A percentile compares a stretch with the other conserved stretches of the same genome.
Evolutionary conservation across 2,797 vertebrate genomes (phyloP).

Genomic region (Sebastes wilsoni): DNA sequence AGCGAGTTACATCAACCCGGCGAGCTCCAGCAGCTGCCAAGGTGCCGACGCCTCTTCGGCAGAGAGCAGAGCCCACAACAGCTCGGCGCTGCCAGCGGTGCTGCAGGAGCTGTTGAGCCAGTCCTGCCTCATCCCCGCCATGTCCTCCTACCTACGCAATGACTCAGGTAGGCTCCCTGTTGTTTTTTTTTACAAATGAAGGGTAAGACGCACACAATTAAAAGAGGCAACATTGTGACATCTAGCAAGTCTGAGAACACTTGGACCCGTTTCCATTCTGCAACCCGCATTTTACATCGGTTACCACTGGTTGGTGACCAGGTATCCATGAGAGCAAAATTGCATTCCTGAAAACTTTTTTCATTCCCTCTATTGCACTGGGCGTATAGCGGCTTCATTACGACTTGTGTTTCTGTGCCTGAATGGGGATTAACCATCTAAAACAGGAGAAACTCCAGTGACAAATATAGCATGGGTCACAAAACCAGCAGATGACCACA

Average conservation of each 20-base stretch:
- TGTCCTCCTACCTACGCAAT: constrained; percentile 98
- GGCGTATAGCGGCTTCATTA: neutral
- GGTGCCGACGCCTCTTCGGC: constrained; percentile 83
- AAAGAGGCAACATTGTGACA: neutral
- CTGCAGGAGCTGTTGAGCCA: constrained; percentile 95
- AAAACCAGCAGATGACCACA: neutral
- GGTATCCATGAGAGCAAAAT: no score
- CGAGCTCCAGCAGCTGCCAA: constrained; percentile 83
- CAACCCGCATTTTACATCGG: neutral
- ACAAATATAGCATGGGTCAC: neutral
- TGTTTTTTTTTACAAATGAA: neutral
- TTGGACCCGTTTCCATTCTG: neutral
- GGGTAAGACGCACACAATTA: neutral
- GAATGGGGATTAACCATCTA: neutral
- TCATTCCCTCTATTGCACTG: neutral
- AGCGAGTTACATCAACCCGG: constrained; percentile 98
- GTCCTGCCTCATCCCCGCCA: constrained; percentile 97
- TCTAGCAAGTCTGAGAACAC: neutral
- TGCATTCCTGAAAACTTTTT: neutral
- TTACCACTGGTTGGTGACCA: neutral
- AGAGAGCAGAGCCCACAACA: constrained; percentile 90
- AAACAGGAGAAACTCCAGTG: neutral
- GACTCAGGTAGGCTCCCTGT: constrained; percentile 88
- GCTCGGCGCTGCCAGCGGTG: constrained; percentile 90
- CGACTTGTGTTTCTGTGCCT: neutral